A percentile compares a stretch with the other conserved stretches of the same genome.
Conservation (phyloP, 2,113 vertebrate species). For the Polypterus senegalus region DNA sequence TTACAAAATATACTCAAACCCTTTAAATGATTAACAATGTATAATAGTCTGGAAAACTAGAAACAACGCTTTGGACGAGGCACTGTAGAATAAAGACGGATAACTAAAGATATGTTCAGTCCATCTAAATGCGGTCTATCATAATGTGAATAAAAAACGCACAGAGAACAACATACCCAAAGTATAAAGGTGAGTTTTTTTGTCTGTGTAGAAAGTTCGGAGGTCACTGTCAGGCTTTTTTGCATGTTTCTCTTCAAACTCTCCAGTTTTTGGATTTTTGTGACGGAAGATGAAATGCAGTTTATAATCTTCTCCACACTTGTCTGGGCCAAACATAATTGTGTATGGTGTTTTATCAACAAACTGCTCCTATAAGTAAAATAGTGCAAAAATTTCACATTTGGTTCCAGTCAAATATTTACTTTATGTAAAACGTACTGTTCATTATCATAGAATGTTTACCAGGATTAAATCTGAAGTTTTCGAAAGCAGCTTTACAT, state of each 20-base stretch:
- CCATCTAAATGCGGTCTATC: too few species aligned
- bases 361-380: conserved; percentile 70
- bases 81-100: too few species aligned
- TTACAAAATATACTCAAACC: too few species aligned
- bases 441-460: too few species aligned
- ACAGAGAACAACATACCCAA: conserved; percentile 64
- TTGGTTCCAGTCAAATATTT: too few species aligned
- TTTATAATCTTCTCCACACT: conserved; percentile 96
- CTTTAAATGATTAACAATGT: too few species aligned
- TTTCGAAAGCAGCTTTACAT: conserved; percentile 87
- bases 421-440: too few species aligned
- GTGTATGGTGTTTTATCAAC: conserved; percentile 91
- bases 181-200: conserved; percentile 93
- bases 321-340: conserved; percentile 97
- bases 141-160: too few species aligned
- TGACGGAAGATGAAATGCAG: conserved; percentile 97
- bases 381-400: too few species aligned
- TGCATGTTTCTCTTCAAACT: conserved; percentile 87
- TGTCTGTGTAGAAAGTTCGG: conserved; percentile 86
- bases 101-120: too few species aligned
- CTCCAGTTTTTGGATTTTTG: conserved; percentile 85
- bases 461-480: conserved; percentile 78
- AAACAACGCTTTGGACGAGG: too few species aligned
- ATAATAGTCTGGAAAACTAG: too few species aligned
- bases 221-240: conserved; percentile 86